Evolutionary conservation across 2,888 invertebrate genomes (phyloP), one percentile per base, ranked within the genome.

Genomic region (Salticus scenicus): DNA sequence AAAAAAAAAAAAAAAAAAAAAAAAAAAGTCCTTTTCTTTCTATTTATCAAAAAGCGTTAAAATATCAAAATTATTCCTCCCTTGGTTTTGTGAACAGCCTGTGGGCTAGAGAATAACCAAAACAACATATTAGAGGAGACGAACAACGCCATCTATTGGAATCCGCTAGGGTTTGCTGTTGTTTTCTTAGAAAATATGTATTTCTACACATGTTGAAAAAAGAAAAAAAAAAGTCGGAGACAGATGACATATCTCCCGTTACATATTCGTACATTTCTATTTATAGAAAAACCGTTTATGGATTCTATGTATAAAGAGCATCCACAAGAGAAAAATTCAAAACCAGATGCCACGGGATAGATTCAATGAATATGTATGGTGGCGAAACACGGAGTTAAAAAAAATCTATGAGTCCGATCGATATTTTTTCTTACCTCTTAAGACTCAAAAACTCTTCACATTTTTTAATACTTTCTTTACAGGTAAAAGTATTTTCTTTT

Each of bases 201-300:
- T 57, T 72, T 77, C 73, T 77, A 64, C 73, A 28, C 63, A 51
- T 20, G 63, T 28, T 64, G 63, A 78, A 81, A 51, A 37, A 41
- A 30, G n/a, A 12, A 63, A 42, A 67, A 80, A 27, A 73, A 17
- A 30, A 47, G 28, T 27, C 17, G 24, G 64, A 71, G 72, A 73
- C 79, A 79, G 72, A 69, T 69, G 81, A 71, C 75, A 63, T 75
- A 70, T 75, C 81, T 72, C 47, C 42, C 63, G 81, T 75, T 82
- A 82, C 81, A 82, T 70, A 82, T 82, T 82, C 81, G 33, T 42
- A 75, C 81, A 82, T 82, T 81, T 82, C 75, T 82, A 75, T 82
- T 82, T 82, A 75, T 82, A 82, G 75, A 82, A 82, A 82, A 70
- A 28, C 70, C 75, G 75, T 70, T 82, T 82, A 75, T 75, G 81